Conservation (phyloP, 2,113 vertebrate genomes). For the Abramis brama region DNA sequence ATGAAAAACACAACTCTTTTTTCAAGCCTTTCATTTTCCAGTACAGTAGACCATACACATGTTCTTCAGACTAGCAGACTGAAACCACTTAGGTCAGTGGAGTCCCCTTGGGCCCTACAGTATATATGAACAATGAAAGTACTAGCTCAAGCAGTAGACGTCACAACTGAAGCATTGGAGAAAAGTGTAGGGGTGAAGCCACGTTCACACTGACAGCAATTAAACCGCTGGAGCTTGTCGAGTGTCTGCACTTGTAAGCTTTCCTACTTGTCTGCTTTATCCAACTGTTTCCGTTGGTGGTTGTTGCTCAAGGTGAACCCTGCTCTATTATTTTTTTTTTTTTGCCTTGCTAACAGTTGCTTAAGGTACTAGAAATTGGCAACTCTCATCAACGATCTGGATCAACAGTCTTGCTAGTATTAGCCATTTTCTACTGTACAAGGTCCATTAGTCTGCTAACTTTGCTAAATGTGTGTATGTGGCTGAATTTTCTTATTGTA, state of each 20-base stretch:
- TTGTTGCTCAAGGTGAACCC: neutral
- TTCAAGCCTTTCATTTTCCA: neutral
- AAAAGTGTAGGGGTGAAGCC: neutral
- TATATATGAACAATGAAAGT: neutral
- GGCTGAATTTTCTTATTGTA: neutral
- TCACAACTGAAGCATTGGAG: neutral
- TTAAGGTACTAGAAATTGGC: neutral
- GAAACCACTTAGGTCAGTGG: constrained; percentile 10
- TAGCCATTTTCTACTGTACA: neutral
- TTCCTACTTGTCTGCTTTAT: neutral
- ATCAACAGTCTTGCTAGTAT: neutral
- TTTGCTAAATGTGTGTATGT: neutral
- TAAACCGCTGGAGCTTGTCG: neutral
- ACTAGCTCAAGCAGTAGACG: neutral
- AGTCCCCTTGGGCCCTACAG: neutral
- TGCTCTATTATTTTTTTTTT: too few relatives aligned
- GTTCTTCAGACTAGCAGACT: constrained; percentile 7
- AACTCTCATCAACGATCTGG: neutral
- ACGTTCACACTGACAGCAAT: constrained; percentile 10
- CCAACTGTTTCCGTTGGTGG: neutral
- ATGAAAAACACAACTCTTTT: constrained; percentile 18
- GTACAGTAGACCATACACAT: neutral
- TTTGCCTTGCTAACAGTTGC: neutral
- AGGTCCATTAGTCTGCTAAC: neutral
- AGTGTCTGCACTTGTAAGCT: constrained; percentile 2